These are phyloP conservation scores for Microplitis mediator DNA, from an alignment of 1,140 invertebrate species.

Conservation along the genomic window DNA sequence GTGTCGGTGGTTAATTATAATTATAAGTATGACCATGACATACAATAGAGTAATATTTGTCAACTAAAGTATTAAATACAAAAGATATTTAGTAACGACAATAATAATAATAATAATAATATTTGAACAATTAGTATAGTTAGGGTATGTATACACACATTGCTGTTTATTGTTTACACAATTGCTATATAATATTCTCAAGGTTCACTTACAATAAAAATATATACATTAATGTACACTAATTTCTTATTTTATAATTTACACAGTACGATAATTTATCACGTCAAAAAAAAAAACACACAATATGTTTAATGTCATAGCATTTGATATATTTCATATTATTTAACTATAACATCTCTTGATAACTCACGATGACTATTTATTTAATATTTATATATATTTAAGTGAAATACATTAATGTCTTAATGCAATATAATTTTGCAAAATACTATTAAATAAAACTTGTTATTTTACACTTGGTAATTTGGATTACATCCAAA, in stretches of 20 bases:
- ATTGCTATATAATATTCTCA: neutral
- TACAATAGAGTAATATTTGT: slow-evolving; percentile 29
- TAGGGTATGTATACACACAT: neutral
- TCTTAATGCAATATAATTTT: too few species aligned
- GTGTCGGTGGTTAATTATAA: neutral
- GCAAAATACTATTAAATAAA: neutral
- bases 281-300: neutral
- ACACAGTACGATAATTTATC: too few species aligned
- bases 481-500: slow-evolving; percentile 8
- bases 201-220: neutral
- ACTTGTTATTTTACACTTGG: neutral
- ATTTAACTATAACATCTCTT: too few species aligned
- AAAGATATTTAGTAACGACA: neutral
- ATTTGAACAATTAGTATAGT: neutral
- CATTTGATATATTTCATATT: neutral
- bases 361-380: too few species aligned
- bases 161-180: neutral
- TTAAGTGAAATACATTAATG: too few species aligned
- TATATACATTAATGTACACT: neutral
- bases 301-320: neutral
- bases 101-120: neutral
- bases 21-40: too few species aligned
- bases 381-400: too few species aligned
- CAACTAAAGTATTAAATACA: neutral
- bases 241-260: too few species aligned